Percentiles rank a stretch among this genome's conserved stretches.
Conservation (phyloP, 2,888 invertebrate species). For the Macrosoma leucophasiata region DNA sequence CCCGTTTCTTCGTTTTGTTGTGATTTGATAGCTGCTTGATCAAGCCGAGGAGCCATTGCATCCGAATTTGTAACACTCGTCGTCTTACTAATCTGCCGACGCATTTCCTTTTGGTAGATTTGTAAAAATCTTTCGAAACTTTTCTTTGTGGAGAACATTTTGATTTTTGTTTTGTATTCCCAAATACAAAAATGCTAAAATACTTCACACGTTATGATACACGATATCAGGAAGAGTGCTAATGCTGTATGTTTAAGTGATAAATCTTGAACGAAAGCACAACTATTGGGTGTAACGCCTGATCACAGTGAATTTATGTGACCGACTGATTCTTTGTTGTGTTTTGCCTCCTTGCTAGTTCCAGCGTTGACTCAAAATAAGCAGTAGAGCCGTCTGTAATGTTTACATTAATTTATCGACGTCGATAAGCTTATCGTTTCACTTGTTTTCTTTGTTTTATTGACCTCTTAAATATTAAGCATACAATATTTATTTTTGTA, state of each 20-base stretch:
- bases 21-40: conserved; percentile 47
- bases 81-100: conserved; percentile 76
- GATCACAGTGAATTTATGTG: conserved; percentile 41
- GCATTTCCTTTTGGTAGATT: conserved; percentile 60
- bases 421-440: conserved; percentile 23
- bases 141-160: conserved; percentile 62
- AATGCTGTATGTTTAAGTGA: no score
- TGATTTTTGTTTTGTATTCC: conserved; percentile 17
- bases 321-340: conserved; percentile 71
- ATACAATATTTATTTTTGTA: no score
- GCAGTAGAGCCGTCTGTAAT: conserved; percentile 43
- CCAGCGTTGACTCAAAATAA: conserved; percentile 47
- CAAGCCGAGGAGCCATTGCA: conserved; percentile 70
- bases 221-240: no score
- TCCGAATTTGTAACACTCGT: conserved; percentile 77
- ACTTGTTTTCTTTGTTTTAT: neutral
- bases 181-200: no score
- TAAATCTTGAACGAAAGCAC: conserved; percentile 1
- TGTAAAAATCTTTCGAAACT: conserved; percentile 56
- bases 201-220: no score
- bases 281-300: conserved; percentile 32
- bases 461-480: no score
- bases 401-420: conserved; percentile 65
- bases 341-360: conserved; percentile 59
- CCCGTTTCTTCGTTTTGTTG: conserved; percentile 53